Evolutionary conservation across 2,113 vertebrate species (phyloP).

Genomic region (Megatriorchis doriae): DNA sequence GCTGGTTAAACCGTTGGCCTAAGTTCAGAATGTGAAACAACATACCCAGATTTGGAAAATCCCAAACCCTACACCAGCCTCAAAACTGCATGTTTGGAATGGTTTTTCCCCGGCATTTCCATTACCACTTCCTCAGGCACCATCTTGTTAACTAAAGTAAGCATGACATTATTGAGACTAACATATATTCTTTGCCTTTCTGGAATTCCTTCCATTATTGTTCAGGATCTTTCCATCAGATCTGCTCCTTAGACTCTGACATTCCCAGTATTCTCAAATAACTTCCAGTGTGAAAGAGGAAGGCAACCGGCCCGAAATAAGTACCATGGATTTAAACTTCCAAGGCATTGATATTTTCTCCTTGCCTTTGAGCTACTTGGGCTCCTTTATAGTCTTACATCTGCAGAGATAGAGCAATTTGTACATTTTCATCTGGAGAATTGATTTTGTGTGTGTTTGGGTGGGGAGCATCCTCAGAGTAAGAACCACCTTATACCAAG

Average conservation of each 20-base stretch:
- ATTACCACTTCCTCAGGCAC: background rate
- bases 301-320: background rate
- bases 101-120: background rate
- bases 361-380: background rate
- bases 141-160: background rate
- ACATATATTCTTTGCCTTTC: background rate
- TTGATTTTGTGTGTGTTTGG: background rate
- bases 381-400: background rate
- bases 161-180: rapidly evolving
- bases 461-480: background rate
- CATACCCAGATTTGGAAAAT: background rate
- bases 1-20: background rate
- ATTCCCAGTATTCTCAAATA: background rate
- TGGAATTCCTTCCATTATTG: background rate
- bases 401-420: background rate
- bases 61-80: background rate
- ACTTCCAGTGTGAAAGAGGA: background rate
- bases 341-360: background rate
- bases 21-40: background rate
- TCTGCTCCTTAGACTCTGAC: background rate
- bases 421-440: background rate
- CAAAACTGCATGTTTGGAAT: background rate
- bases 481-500: background rate
- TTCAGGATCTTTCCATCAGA: background rate
- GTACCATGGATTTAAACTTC: background rate